Percentiles rank a stretch among this genome's conserved stretches.
Conservation (phyloP, 2,797 vertebrate species). For the Lophius americanus region DNA sequence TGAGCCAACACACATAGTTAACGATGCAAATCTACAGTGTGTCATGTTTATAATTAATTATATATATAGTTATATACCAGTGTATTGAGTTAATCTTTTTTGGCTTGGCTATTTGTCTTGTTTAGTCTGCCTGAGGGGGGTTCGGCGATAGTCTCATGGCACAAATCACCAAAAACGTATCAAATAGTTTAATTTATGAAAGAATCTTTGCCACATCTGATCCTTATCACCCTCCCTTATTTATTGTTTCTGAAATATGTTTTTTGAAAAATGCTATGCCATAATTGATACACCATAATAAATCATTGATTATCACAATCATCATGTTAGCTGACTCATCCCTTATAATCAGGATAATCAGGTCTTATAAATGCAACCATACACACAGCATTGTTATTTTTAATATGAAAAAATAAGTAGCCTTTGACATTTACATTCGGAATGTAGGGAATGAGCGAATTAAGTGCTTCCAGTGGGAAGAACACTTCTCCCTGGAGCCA, state of each 20-base stretch:
- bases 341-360: not conserved
- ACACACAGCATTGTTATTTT: no score
- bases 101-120: slow-evolving; percentile 40
- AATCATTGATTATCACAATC: not conserved
- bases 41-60: slow-evolving; percentile 60
- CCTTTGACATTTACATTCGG: no score
- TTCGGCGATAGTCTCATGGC: not conserved
- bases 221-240: not conserved
- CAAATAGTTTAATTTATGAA: slow-evolving; percentile 8
- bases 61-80: slow-evolving; percentile 53
- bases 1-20: slow-evolving; percentile 59
- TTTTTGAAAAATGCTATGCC: slow-evolving; percentile 2
- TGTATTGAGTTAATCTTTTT: slow-evolving; percentile 44
- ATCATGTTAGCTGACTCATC: not conserved
- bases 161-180: slow-evolving; percentile 1
- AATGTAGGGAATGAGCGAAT: no score
- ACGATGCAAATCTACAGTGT: slow-evolving; percentile 52
- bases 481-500: no score
- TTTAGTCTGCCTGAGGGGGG: slow-evolving; percentile 22
- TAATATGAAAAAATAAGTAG: no score
- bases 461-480: no score
- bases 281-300: not conserved
- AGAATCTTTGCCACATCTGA: slow-evolving; percentile 19
- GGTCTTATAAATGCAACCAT: no score
- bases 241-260: slow-evolving; percentile 1